Evolutionary conservation across 2,113 vertebrate genomes (phyloP), one percentile per base, ranked within the genome.

Genomic region (Oryzias celebensis): DNA sequence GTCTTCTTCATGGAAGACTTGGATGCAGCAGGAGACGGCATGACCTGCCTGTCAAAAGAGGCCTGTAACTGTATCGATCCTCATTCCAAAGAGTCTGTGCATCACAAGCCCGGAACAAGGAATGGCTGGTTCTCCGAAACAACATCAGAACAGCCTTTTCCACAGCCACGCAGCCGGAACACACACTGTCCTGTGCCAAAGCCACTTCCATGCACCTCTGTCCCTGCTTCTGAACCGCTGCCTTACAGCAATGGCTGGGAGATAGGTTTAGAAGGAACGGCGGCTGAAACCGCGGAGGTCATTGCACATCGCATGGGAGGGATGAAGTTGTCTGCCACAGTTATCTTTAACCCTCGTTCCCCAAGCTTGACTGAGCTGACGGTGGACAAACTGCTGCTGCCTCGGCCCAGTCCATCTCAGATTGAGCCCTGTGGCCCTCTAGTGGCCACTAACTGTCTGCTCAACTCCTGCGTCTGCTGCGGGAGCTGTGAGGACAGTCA

Each of bases 1-100:
- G 94, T 99, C 22, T 98, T 99, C 79, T 94, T 97, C 80, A 98
- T 99, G 94, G 97, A 99, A 3, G 97, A 99, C 31, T 79, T 99
- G 64, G 95, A 97, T 53, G 89, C 90, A 51, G 80, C 82, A 14
- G 88, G 85, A 14, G 93, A 94, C 43, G 58, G 76, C 60, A 67
- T 90, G 59, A 85, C 56, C 71, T 57, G 78, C 42, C 56, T 74
- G 26, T 67, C 79, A 50, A 91, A 87, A 68, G 82, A 90, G 28
- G 90, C 81, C 6, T 70, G 85, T 28, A 18, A 69, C 47, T 74
- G 43, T 49, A 53, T 78, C 0, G 53, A 58, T 51, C 72, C 72
- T 36, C 85, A 87, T 0, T 63, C 84, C 72, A 73, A 90, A 91
- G 50, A 55, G 73, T 61, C 75, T 17, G 55, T 63, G 75, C 0